A percentile compares a stretch with the other conserved stretches of the same genome.
phyloP scores from a whole-genome alignment of 2,888 invertebrate genomes.

The Pimpla rufipes region DNA sequence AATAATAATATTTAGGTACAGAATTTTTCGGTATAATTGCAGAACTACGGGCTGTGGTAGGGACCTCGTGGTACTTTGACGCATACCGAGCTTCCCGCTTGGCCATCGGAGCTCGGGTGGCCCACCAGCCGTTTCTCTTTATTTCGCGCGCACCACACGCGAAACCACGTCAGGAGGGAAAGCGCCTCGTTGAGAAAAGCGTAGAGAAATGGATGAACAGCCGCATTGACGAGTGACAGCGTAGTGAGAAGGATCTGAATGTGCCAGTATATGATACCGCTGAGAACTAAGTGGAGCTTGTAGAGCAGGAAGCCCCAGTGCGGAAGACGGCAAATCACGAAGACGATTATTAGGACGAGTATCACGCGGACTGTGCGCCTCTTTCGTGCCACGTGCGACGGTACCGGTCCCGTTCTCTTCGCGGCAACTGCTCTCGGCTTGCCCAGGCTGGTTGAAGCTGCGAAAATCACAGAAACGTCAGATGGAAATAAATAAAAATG shows the following conservation, averaged over 20 bases:
- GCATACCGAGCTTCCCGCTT: constrained; percentile 45
- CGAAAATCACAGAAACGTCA: constrained; percentile 12
- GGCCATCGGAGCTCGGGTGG: constrained; percentile 40
- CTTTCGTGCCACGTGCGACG: constrained; percentile 83
- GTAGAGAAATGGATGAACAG: constrained; percentile 88
- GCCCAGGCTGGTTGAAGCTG: constrained; percentile 70
- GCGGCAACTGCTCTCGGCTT: constrained; percentile 34
- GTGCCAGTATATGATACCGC: constrained; percentile 84
- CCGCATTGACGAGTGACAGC: constrained; percentile 87
- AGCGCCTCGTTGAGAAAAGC: constrained; percentile 87
- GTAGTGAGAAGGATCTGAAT: constrained; percentile 86
- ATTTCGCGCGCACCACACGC: constrained; percentile 55
- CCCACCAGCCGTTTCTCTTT: constrained; percentile 3
- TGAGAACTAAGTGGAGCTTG: constrained; percentile 83
- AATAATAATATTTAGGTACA: constrained; percentile 2
- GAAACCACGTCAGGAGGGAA: constrained; percentile 70
- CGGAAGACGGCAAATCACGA: constrained; percentile 87
- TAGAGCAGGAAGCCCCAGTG: constrained; percentile 86
- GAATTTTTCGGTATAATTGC: background rate
- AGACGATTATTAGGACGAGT: constrained; percentile 86
- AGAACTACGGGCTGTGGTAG: constrained; percentile 58
- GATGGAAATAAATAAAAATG: background rate
- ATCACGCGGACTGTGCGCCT: constrained; percentile 87
- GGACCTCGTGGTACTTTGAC: constrained; percentile 72
- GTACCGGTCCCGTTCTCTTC: constrained; percentile 53